phyloP scores from a whole-genome alignment of 2,888 invertebrate species.

The Spicauda simplicius region DNA sequence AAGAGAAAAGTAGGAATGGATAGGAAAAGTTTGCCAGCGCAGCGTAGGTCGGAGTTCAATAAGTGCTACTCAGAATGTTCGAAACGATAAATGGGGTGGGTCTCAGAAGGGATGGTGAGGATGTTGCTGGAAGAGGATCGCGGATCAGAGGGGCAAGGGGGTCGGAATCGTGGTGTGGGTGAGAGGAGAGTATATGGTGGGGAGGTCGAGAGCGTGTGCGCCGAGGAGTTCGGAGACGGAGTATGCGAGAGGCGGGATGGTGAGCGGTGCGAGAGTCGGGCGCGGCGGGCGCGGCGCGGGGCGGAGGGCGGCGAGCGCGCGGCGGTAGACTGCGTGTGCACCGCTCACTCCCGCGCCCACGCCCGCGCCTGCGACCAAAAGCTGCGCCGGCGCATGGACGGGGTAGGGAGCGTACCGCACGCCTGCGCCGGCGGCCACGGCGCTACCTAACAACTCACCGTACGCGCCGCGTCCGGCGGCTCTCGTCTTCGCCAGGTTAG shows the following conservation, averaged over 20 bases:
- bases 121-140: conserved; percentile 80
- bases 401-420: conserved; percentile 87
- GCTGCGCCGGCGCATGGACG: conserved; percentile 82
- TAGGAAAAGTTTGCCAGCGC: conserved; percentile 50
- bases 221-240: conserved; percentile 86
- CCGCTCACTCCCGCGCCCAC: conserved; percentile 64
- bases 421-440: conserved; percentile 84
- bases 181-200: conserved; percentile 87
- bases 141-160: conserved; percentile 81
- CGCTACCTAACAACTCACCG: conserved; percentile 97
- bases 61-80: conserved; percentile 26
- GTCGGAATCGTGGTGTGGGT: conserved; percentile 87
- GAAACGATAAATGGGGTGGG: conserved; percentile 25
- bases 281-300: conserved; percentile 71
- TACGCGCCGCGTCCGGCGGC: conserved; percentile 98
- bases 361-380: conserved; percentile 71
- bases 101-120: conserved; percentile 76
- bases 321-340: conserved; percentile 72
- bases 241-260: conserved; percentile 76
- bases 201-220: conserved; percentile 88
- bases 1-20: conserved; percentile 68
- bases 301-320: conserved; percentile 74
- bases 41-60: conserved; percentile 34
- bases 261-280: conserved; percentile 68
- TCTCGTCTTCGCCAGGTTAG: conserved; percentile 97